Evolutionary conservation across 1,140 invertebrate species (phyloP).

Genomic region (Rhagoletis pomonella): DNA sequence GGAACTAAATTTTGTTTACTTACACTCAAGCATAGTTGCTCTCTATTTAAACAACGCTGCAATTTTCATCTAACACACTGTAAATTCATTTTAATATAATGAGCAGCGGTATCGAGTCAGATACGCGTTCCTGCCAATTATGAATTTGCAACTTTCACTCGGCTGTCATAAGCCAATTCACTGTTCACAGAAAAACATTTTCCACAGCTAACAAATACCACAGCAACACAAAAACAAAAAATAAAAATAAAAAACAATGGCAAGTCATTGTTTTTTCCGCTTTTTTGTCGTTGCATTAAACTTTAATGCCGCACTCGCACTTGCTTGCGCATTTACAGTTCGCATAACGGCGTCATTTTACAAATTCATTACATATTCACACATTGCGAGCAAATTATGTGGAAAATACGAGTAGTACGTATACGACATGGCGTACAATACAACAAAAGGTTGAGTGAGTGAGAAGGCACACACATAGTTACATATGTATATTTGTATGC

Average conservation of each 20-base stretch:
- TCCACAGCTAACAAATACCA: neutral
- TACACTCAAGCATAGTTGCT: no score
- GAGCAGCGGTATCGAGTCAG: no score
- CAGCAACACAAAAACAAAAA: constrained; percentile 1
- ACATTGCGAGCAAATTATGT: constrained; percentile 46
- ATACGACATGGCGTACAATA: neutral
- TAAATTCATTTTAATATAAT: no score
- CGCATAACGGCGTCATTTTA: constrained; percentile 15
- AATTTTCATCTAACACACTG: no score
- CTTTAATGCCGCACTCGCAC: constrained; percentile 1
- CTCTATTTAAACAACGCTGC: no score
- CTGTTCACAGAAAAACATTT: neutral
- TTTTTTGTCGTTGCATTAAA: constrained; percentile 5
- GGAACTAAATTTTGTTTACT: no score
- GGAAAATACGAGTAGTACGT: constrained; percentile 42
- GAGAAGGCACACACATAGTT: no score
- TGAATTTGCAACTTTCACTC: no score
- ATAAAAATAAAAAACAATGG: constrained; percentile 8
- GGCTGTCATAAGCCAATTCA: no score
- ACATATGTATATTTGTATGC: neutral
- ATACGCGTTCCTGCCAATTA: no score
- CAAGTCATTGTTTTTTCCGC: neutral
- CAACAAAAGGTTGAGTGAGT: neutral
- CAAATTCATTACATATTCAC: constrained; percentile 35
- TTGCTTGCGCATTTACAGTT: neutral